Percentiles rank a stretch among this genome's conserved stretches.
Conservation (phyloP, 1,140 invertebrate genomes). For the Drosophila tropicalis region DNA sequence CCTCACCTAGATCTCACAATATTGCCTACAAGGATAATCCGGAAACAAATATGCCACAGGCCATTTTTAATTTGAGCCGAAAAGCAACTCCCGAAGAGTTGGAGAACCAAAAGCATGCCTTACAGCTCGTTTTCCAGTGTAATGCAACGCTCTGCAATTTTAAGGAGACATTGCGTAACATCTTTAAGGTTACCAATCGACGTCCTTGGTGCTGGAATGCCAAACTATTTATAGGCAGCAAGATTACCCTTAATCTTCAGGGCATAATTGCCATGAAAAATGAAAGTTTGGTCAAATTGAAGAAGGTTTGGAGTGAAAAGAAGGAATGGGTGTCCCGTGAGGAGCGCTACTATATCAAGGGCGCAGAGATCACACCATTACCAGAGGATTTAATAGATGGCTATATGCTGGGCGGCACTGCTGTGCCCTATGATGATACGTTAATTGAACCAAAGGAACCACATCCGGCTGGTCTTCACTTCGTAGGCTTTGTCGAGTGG, state of each 20-base stretch:
- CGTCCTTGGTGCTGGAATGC: constrained; percentile 72
- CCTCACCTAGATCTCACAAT: constrained; percentile 51
- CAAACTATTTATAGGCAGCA: constrained; percentile 64
- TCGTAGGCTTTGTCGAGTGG: constrained; percentile 66
- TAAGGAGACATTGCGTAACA: constrained; percentile 53
- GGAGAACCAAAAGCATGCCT: constrained; percentile 65
- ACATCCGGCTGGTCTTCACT: constrained; percentile 65
- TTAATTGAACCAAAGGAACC: constrained; percentile 51
- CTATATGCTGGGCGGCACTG: constrained; percentile 76
- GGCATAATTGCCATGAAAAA: constrained; percentile 78
- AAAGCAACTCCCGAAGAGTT: constrained; percentile 46
- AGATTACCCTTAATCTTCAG: constrained; percentile 56
- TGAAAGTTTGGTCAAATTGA: constrained; percentile 64
- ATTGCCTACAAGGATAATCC: constrained; percentile 67
- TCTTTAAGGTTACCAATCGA: constrained; percentile 54
- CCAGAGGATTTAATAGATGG: constrained; percentile 71
- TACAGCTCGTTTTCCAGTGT: constrained; percentile 59
- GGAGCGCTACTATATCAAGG: constrained; percentile 57
- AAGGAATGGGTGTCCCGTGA: constrained; percentile 64
- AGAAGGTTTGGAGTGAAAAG: constrained; percentile 61
- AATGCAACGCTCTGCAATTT: constrained; percentile 71
- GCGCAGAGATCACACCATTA: constrained; percentile 53
- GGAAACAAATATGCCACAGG: constrained; percentile 44
- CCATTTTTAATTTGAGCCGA: constrained; percentile 52
- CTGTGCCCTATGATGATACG: constrained; percentile 72